Evolutionary conservation across 1,140 invertebrate species (phyloP).

Genomic region (Bombyx mori): ASM3026992v2 NC_085117.1:15103501-15104000

Average conservation of each 20-base stretch:
- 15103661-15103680: slow-evolving; percentile 33
- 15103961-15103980: not conserved
- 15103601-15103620: too few relatives aligned
- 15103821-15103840: slow-evolving; percentile 37
- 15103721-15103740: slow-evolving; percentile 20
- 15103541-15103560: too few relatives aligned
- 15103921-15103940: not conserved
- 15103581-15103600: too few relatives aligned
- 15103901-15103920: not conserved
- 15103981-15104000: not conserved
- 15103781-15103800: slow-evolving; percentile 33
- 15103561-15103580: too few relatives aligned
- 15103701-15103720: slow-evolving; percentile 60
- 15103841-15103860: slow-evolving; percentile 43
- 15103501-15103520: too few relatives aligned
- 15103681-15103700: slow-evolving; percentile 34
- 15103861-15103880: not conserved
- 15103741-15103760: slow-evolving; percentile 9
- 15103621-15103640: too few relatives aligned
- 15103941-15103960: too few relatives aligned
- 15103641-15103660: not conserved
- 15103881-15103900: too few relatives aligned
- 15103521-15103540: too few relatives aligned
- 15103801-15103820: slow-evolving; percentile 45
- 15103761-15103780: slow-evolving; percentile 14